Percentiles rank a stretch among this genome's conserved stretches.
These are phyloP conservation scores for Pseudonaja textilis DNA, from an alignment of 2,113 vertebrate species.

Conservation along the genomic window DNA sequence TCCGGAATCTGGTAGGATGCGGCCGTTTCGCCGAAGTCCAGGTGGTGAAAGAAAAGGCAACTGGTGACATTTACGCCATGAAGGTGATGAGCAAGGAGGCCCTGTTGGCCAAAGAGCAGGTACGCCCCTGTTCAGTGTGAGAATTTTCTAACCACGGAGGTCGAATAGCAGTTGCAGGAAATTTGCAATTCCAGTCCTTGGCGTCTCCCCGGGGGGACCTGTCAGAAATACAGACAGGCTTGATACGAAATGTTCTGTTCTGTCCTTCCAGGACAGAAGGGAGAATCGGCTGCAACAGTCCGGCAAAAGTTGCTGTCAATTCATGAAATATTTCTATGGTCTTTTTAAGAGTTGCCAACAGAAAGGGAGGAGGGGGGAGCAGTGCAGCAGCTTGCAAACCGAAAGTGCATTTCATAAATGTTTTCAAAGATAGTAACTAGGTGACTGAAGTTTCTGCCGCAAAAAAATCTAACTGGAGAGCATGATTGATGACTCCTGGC, in stretches of 20 bases:
- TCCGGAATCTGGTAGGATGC: conserved; percentile 81
- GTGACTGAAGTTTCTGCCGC: too few relatives aligned
- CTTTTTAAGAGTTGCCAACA: too few relatives aligned
- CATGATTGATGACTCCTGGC: too few relatives aligned
- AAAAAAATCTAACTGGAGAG: too few relatives aligned
- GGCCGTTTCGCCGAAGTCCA: conserved; percentile 89
- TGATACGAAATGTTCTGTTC: background rate
- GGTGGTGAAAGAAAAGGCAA: conserved; percentile 86
- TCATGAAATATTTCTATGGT: too few relatives aligned
- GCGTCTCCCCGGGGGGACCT: background rate
- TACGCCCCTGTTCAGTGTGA: conserved; percentile 60
- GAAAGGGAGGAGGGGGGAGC: too few relatives aligned
- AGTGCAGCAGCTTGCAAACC: too few relatives aligned
- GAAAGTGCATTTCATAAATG: too few relatives aligned
- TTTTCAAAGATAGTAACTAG: too few relatives aligned
- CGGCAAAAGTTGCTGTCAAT: background rate
- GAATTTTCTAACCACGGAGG: background rate
- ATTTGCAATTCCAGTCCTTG: background rate
- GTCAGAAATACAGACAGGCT: background rate
- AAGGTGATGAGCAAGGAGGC: conserved; percentile 90
- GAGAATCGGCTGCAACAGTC: background rate
- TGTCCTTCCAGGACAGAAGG: background rate
- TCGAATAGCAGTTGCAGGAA: background rate
- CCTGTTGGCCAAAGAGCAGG: conserved; percentile 80
- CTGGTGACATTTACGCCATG: conserved; percentile 90